phyloP scores from a whole-genome alignment of 1,140 invertebrate genomes.

The Macrotrachela quadricornifera region DNA sequence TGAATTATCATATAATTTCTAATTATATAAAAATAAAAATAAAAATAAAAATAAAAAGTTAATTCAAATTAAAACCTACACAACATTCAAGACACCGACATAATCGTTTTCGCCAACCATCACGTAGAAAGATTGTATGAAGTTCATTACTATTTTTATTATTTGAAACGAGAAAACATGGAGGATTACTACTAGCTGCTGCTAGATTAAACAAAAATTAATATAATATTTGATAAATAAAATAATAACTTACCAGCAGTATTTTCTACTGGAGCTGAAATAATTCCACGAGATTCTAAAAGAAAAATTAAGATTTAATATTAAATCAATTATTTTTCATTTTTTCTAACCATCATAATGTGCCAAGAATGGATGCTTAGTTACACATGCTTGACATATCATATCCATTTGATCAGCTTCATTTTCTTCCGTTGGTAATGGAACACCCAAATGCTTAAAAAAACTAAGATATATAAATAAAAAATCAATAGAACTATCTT shows the following conservation, averaged over 20 bases:
- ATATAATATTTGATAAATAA: neutral
- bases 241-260: neutral
- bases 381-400: conserved; percentile 42
- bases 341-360: conserved; percentile 37
- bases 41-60: too few relatives aligned
- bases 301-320: too few relatives aligned
- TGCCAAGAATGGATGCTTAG: conserved; percentile 48
- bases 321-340: too few relatives aligned
- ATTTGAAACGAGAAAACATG: too few relatives aligned
- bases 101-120: conserved; percentile 48
- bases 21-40: too few relatives aligned
- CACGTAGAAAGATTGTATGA: conserved; percentile 39
- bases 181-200: too few relatives aligned
- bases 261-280: neutral
- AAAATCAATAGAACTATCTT: neutral
- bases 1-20: too few relatives aligned
- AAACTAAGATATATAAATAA: neutral
- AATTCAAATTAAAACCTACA: too few relatives aligned
- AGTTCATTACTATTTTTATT: neutral
- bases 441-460: conserved; percentile 40
- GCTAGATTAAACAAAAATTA: neutral
- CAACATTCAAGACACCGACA: conserved; percentile 38
- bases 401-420: conserved; percentile 47
- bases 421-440: conserved; percentile 26
- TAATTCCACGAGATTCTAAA: too few relatives aligned